Evolutionary conservation across 2,888 invertebrate species (phyloP), one percentile per base, ranked within the genome.

Genomic region (Palloptera scutellata): DNA sequence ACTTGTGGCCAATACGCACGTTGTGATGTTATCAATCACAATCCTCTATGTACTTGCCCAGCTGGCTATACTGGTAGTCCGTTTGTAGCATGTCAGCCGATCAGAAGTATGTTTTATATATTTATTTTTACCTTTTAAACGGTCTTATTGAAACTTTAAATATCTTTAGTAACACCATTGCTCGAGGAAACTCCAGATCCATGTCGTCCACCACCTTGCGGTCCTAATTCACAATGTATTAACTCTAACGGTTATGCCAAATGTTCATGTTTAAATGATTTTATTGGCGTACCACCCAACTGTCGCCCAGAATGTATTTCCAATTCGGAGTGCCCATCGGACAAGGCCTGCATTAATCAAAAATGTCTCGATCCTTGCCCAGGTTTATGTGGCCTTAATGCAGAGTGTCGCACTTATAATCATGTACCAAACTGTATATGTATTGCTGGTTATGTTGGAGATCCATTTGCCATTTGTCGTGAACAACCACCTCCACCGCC

Each of bases 331-430:
- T 94, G 94, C 83, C 84, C 90, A 43, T 85, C 87, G 70, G 89
- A 90, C 77, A 87, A 88, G 81, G 91, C 92, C 1, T 93, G 93
- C 76, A 89, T 90, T 67, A 92, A 91, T 80, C 90, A 91, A 73
- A 92, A 91, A 85, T 94, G 94, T 81, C 88, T 88, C 67, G 90
- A 93, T 82, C 93, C 93, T 13, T 94, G 94, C 78, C 87, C 89
- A 15, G 92, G 92, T 42, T 87, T 90, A 17, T 94, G 93, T 80
- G 93, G 93, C 41, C 86, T 88, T 58, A 88, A 88, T 75, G 91
- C 93, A 9, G 87, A 87, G 73, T 94, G 93, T 79, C 89, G 89
- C 80, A 91, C 92, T 3, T 86, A 91, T 17, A 92, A 91, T 81
- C 91, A 94, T 76, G 90, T 90, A 77, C 91, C 92, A 3, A 89